Evolutionary conservation across 1,140 invertebrate genomes (phyloP).

Genomic region (Leptinotarsa undecemlineata): DNA sequence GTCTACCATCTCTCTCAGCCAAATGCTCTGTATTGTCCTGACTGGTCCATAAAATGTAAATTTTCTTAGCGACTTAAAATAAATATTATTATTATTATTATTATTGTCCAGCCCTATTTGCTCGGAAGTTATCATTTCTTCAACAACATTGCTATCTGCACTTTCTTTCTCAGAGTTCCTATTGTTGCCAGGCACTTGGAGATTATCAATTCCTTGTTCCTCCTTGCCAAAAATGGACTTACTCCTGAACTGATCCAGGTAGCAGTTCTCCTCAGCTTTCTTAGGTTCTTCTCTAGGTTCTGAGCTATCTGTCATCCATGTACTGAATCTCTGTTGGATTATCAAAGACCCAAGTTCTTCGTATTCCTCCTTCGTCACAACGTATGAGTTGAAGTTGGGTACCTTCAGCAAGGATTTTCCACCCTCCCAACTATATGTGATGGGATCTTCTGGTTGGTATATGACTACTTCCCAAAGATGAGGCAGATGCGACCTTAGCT

Average conservation of each 20-base stretch:
- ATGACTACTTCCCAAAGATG: constrained; percentile 77
- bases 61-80: no score
- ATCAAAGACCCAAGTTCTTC: constrained; percentile 74
- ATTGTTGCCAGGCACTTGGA: no score
- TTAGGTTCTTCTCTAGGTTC: constrained; percentile 24
- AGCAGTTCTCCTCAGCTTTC: constrained; percentile 15
- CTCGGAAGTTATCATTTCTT: neutral
- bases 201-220: constrained; percentile 13
- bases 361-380: constrained; percentile 84
- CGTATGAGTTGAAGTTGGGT: constrained; percentile 68
- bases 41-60: no score
- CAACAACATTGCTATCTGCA: neutral
- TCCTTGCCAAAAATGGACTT: constrained; percentile 36
- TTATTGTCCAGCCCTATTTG: constrained; percentile 13
- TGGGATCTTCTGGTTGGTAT: constrained; percentile 72
- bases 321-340: constrained; percentile 49
- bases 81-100: no score
- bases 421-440: constrained; percentile 87
- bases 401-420: constrained; percentile 76
- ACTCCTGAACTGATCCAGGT: constrained; percentile 30
- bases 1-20: constrained; percentile 12
- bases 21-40: constrained; percentile 13
- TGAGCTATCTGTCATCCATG: constrained; percentile 41
- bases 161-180: neutral
- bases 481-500: constrained; percentile 79